Percentiles rank a stretch among this genome's conserved stretches.
phyloP scores from a whole-genome alignment of 2,113 vertebrate genomes.

The Muscicapa adusta region DNA sequence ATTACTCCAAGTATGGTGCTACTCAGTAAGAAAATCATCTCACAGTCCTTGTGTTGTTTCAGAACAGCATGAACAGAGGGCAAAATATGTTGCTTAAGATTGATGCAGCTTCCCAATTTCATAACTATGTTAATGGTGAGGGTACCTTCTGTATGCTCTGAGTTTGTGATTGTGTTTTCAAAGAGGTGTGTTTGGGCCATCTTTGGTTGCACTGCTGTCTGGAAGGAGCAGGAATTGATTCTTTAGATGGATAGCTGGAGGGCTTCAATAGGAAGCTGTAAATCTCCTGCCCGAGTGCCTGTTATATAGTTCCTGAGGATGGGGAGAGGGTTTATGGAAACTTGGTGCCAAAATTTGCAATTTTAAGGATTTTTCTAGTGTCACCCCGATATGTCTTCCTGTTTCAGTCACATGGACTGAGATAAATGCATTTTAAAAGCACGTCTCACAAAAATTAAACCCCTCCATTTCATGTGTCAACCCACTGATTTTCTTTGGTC shows the following conservation, averaged over 20 bases:
- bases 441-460: neutral
- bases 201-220: neutral
- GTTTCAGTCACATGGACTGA: neutral
- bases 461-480: neutral
- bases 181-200: neutral
- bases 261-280: neutral
- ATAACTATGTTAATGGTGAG: neutral
- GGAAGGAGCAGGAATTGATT: constrained; percentile 14
- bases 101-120: constrained; percentile 1
- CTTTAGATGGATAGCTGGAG: neutral
- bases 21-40: constrained; percentile 25
- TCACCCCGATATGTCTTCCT: neutral
- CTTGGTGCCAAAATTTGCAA: neutral
- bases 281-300: neutral
- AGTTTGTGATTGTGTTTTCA: neutral
- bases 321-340: neutral
- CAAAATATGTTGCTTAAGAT: neutral
- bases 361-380: neutral
- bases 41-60: neutral
- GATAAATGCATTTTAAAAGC: neutral
- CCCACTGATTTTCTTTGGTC: neutral
- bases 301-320: neutral
- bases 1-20: constrained; percentile 43
- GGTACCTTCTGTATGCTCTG: neutral
- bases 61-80: neutral